Evolutionary conservation across 2,888 invertebrate genomes (phyloP), one percentile per base, ranked within the genome.

Genomic region (Drosophila seclusa): DNA sequence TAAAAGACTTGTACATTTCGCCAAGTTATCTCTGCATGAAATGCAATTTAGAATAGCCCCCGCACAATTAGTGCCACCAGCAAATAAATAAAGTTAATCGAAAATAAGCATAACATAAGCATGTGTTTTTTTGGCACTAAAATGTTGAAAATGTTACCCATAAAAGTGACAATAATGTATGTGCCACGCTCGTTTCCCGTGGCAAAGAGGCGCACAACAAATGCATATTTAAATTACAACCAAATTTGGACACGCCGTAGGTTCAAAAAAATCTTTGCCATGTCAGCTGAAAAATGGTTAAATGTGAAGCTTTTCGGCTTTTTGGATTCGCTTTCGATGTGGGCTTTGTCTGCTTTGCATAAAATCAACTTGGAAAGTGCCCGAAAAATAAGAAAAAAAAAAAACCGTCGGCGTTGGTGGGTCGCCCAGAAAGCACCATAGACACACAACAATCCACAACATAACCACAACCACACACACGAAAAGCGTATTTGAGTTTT

Each of bases 311-410:
- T 80, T 64, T 80, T 55, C n/a, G 36, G 53, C 76, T 62, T 62
- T 59, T 68, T 50, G 52, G 48, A 58, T 38, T 66, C 48, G 64
- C 60, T 57, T 65, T 66, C 57, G 58, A 68, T 69, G 68, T 73
- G 74, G 68, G 84, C 76, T 78, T 89, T 78, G 78, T 69, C 78
- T 70, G 68, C 72, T 84, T 72, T 84, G 77, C 77, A 84, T 85
- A 76, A 40, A 64, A 59, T 54, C 49, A 63, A 61, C 71, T 70
- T 76, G 80, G 76, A 80, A 76, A 77, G 76, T 80, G 76, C 27
- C 71, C 58, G 55, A 31, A 29, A 27, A 27, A 38, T n/a, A n/a
- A n/a, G n/a, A 27, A 16, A 34, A 31, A 4, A 7, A 2, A 34
- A 54, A 55, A 53, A 61, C 66, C 76, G 76, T 53, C 80, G 69